Percentiles rank a stretch among this genome's conserved stretches.
phyloP scores from a whole-genome alignment of 1,140 invertebrate species.

The Venturia canescens region DNA sequence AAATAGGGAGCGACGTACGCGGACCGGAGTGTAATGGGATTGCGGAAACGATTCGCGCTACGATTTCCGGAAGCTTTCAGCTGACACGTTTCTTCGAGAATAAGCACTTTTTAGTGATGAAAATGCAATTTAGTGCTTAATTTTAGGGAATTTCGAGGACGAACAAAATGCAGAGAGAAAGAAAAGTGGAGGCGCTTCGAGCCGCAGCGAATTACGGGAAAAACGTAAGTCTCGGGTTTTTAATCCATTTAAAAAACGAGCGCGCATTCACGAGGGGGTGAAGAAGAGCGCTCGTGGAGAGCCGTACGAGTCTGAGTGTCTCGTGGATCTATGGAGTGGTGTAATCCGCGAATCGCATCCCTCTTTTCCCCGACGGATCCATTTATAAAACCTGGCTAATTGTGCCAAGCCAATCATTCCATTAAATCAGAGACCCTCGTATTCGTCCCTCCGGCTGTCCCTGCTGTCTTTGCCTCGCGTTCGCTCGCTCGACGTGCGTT shows the following conservation, averaged over 20 bases:
- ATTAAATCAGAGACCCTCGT: slow-evolving; percentile 35
- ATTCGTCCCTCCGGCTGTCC: not conserved
- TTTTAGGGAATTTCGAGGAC: too few relatives aligned
- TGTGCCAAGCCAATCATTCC: slow-evolving; percentile 45
- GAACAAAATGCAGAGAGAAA: too few relatives aligned
- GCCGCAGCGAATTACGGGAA: not conserved
- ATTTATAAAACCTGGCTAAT: slow-evolving; percentile 46
- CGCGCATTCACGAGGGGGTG: slow-evolving; percentile 16
- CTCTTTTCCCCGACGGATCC: slow-evolving; percentile 25
- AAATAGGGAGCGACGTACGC: too few relatives aligned
- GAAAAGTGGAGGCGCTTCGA: not conserved
- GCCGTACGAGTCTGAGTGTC: not conserved
- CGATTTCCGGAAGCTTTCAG: too few relatives aligned
- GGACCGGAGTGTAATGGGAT: too few relatives aligned
- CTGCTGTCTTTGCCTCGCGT: not conserved
- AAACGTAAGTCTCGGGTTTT: slow-evolving; percentile 12
- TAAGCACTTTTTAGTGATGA: too few relatives aligned
- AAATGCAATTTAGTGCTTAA: too few relatives aligned
- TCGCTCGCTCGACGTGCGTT: slow-evolving; percentile 13
- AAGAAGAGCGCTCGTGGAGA: slow-evolving; percentile 27
- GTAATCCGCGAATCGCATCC: slow-evolving; percentile 31
- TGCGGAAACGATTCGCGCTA: too few relatives aligned
- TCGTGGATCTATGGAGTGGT: not conserved
- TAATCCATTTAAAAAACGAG: slow-evolving; percentile 40
- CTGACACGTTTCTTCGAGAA: too few relatives aligned